Base-by-base conservation (phyloP, 2,888 invertebrate genomes). In the Erpobdella octoculata region DNA sequence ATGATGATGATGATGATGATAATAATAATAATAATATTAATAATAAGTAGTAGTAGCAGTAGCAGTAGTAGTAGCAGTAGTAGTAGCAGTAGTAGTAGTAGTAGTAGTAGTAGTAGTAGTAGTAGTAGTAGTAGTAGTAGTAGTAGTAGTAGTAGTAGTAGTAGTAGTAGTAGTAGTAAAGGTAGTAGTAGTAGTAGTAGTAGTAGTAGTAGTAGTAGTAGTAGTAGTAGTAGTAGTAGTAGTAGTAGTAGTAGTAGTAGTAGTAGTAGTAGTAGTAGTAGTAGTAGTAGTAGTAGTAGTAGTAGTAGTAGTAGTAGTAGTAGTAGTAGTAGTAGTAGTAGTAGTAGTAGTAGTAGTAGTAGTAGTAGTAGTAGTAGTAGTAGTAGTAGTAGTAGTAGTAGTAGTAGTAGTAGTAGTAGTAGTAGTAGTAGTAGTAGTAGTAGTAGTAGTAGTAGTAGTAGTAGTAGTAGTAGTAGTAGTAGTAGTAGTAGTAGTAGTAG, bases 381-480 rank as follows among this genome's bases (percentile, higher is more conserved):
- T 46, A 46, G 46, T 18, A 46, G 46, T 18, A 46, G 46, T 18
- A 46, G 46, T 18, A 46, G 46, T 18, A 46, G 46, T 18, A 46
- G 46, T 46, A 46, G 46, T 18, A 46, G 46, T 18, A 46, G 46
- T 46, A 46, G 46, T 18, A 46, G 46, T 46, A 46, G 46, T 18
- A 46, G 46, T 46, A 46, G 46, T 18, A 46, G 18, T 18, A 46
- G 46, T 18, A 46, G 46, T 18, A 46, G 46, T 46, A 46, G 59
- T 59, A 59, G 59, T 59, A 59, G 59, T 59, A 59, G 59, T 59
- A 59, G 59, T 59, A 59, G 59, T 59, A 59, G 59, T 59, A 59
- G 59, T 59, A 59, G 59, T 59, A 59, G 59, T 59, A 59, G 59
- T 59, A 59, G 59, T 59, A 59, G 59, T 59, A 59, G 59, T 59